Percentiles rank a stretch among this genome's conserved stretches.
Conservation (phyloP, 2,797 vertebrate species). For the Lepilemur ruficaudatus region DNA sequence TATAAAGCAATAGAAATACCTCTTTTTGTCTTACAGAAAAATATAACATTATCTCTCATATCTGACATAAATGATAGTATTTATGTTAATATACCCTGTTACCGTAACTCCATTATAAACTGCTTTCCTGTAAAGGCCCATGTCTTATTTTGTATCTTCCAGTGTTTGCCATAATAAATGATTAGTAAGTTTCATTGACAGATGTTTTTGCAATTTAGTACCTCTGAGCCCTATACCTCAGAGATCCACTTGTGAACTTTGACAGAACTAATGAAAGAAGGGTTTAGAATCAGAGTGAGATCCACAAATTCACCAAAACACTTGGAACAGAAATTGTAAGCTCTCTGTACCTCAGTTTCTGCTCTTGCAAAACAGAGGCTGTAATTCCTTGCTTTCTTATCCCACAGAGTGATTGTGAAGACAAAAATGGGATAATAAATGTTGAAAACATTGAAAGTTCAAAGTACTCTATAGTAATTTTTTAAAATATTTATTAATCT, state of each 20-base stretch:
- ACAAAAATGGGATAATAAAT: neutral
- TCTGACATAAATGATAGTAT: neutral
- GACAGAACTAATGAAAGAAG: neutral
- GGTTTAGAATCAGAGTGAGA: neutral
- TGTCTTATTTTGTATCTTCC: slow-evolving; percentile 30
- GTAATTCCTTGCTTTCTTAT: neutral
- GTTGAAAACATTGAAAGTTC: neutral
- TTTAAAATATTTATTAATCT: neutral
- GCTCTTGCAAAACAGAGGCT: neutral
- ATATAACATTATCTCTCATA: neutral
- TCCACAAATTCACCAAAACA: neutral
- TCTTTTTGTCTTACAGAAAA: slow-evolving; percentile 15
- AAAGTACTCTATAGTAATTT: neutral
- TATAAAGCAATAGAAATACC: neutral
- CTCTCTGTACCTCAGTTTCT: neutral
- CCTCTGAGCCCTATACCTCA: neutral
- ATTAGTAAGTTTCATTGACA: neutral
- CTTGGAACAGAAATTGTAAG: neutral
- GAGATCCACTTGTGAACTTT: neutral
- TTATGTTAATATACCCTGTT: neutral
- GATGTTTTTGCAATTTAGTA: neutral
- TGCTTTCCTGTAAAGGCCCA: neutral
- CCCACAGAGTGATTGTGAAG: neutral
- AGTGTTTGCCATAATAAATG: slow-evolving; percentile 15
- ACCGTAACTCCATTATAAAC: neutral